Evolutionary conservation across 2,888 invertebrate species (phyloP), one percentile per base, ranked within the genome.

Genomic region (Eubasilissa splendida): DNA sequence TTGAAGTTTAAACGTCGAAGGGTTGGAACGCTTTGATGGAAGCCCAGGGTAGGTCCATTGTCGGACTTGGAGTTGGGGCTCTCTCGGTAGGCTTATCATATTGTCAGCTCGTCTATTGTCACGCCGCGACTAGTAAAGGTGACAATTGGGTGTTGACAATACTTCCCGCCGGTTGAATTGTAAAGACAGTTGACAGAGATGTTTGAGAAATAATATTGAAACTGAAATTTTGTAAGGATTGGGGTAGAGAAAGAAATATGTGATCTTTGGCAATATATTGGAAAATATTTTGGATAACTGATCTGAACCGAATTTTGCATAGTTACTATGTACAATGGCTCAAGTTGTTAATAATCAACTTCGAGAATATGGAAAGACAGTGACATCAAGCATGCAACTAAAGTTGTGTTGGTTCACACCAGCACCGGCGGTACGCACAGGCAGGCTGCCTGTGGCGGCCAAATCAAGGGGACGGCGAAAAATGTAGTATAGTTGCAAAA

Each of bases 111-210:
- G 33, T 54, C 73, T 31, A 63, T 63, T 12, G 42, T 31, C 63
- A 56, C 22, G 11, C 73, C 73, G 9, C 56, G 22, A 50, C 22
- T 54, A 73, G 10, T 56, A 22, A 73, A 53, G 12, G 73, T 31
- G 73, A 73, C 73, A 73, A 73, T 58, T 12, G 73, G 22, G 3
- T 73, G 73, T 73, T 73, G 14, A 73, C 73, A 31, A 12, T 73
- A 33, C n/a, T 10, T 31, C 42, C 42, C 42, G 42, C 42, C 42
- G 4, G 42, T 7, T 33, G n/a, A 33, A 63, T 63, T 33, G 63
- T 63, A 33, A 63, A 63, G 63, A 12, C 31, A 2, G 63, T 63
- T 31, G 33, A 63, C 33, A 63, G 11, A 63, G 63, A 63, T 31
- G 63, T 63, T 33, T 33, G 31, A 31, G 63, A 63, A 33, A 63